Conservation (phyloP, 2,113 vertebrate species). For the Lasiurus cinereus region DNA sequence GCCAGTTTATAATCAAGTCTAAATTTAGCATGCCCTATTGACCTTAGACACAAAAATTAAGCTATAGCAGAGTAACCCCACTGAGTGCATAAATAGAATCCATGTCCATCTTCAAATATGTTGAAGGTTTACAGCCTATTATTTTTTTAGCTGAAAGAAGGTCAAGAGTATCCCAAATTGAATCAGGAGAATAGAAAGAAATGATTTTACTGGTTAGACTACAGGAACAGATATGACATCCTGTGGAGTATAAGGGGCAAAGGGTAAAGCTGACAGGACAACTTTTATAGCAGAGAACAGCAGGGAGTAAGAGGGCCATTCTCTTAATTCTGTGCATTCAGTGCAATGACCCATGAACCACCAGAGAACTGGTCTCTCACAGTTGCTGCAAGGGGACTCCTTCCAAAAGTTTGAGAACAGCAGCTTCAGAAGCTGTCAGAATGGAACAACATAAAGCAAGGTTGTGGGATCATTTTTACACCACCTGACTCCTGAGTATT, state of each 20-base stretch:
- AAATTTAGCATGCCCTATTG: slow-evolving; percentile 69
- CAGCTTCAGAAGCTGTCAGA: not conserved
- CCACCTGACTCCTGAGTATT: not conserved
- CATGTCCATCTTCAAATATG: not conserved
- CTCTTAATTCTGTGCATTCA: not conserved
- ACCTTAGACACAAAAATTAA: not conserved
- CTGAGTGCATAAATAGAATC: not conserved
- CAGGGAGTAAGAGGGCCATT: not conserved
- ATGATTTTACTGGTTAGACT: not conserved
- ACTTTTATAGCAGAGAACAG: not conserved
- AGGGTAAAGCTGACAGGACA: not conserved
- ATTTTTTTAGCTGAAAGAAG: not conserved
- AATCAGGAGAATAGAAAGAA: not conserved
- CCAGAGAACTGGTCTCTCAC: not conserved
- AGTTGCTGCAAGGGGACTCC: not conserved
- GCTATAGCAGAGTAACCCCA: not conserved
- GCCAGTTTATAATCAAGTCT: slow-evolving; percentile 15
- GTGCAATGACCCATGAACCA: accelerated
- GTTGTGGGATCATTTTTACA: not conserved
- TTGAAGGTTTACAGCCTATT: not conserved
- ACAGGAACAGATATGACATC: not conserved
- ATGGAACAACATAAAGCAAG: not conserved
- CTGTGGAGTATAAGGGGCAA: not conserved
- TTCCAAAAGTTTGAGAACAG: not conserved
- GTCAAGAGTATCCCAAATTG: not conserved